Conservation (phyloP, 1,140 invertebrate species). For the Rhagoletis pomonella region DNA sequence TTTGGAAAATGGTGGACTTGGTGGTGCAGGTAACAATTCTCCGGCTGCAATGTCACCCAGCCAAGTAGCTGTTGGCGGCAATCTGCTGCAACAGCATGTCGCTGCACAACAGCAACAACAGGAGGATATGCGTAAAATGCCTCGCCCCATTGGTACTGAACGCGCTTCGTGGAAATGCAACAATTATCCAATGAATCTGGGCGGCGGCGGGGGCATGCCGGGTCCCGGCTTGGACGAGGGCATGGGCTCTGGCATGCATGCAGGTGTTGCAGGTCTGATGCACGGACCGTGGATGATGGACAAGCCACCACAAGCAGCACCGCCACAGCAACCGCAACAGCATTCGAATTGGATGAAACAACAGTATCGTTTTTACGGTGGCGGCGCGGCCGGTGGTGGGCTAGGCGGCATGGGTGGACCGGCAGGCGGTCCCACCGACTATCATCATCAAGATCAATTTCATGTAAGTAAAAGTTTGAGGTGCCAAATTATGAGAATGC, state of each 20-base stretch:
- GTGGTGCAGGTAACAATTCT: constrained; percentile 57
- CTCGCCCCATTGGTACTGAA: constrained; percentile 85
- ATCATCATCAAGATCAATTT: constrained; percentile 69
- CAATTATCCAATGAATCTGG: constrained; percentile 61
- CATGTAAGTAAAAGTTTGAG: constrained; percentile 62
- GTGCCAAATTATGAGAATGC: neutral
- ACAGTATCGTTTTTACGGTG: constrained; percentile 60
- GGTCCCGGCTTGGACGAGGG: constrained; percentile 59
- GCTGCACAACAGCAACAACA: constrained; percentile 69
- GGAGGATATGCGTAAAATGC: constrained; percentile 82
- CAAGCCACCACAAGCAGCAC: constrained; percentile 63
- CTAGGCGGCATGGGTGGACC: constrained; percentile 56
- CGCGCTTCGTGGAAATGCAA: constrained; percentile 80
- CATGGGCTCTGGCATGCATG: constrained; percentile 59
- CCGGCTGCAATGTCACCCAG: constrained; percentile 81
- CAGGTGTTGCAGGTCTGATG: constrained; percentile 48
- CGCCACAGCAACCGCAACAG: constrained; percentile 63
- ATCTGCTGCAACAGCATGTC: constrained; percentile 64
- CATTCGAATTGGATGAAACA: constrained; percentile 67
- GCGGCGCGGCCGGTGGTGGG: constrained; percentile 44
- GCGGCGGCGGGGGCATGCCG: constrained; percentile 56
- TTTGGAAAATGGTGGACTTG: constrained; percentile 67
- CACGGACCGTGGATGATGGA: constrained; percentile 54
- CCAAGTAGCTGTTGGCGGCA: constrained; percentile 44
- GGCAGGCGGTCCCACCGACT: constrained; percentile 60